These are phyloP conservation scores for Crematogaster levior DNA, from an alignment of 2,888 invertebrate genomes.

Conservation along the genomic window DNA sequence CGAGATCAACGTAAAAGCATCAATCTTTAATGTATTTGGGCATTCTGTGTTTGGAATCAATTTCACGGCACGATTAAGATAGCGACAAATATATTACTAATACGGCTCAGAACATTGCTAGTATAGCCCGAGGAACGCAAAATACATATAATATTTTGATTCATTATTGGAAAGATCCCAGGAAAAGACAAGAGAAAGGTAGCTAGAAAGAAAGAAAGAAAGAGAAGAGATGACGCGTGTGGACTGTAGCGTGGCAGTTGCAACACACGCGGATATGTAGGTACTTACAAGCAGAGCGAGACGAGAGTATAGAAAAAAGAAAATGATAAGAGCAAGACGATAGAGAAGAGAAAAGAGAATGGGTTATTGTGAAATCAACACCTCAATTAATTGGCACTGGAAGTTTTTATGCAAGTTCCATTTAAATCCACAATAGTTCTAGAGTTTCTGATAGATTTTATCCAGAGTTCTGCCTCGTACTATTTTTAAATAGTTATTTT, in stretches of 20 bases:
- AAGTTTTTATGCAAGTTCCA: no score
- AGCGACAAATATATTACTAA: conserved; percentile 34
- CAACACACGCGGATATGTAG: conserved; percentile 41
- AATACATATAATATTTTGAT: conserved; percentile 79
- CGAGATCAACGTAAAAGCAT: background rate
- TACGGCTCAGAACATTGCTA: background rate
- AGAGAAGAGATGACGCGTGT: conserved; percentile 23
- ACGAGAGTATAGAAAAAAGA: background rate
- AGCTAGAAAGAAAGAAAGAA: conserved; percentile 23
- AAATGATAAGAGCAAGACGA: conserved; percentile 2
- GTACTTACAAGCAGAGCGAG: conserved; percentile 4
- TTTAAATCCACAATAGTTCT: no score
- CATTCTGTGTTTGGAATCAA: background rate
- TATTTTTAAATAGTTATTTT: no score
- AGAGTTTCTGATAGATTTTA: no score
- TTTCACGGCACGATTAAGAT: conserved; percentile 43
- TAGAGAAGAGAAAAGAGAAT: conserved; percentile 39
- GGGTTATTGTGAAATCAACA: no score
- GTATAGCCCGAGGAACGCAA: conserved; percentile 40
- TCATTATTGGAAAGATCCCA: conserved; percentile 70
- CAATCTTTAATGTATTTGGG: background rate
- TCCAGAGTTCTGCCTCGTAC: no score
- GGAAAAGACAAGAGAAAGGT: conserved; percentile 35
- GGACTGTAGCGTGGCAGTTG: conserved; percentile 68
- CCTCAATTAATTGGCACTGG: no score